Evolutionary conservation across 1,140 invertebrate genomes (phyloP).

Genomic region (Atta colombica): DNA sequence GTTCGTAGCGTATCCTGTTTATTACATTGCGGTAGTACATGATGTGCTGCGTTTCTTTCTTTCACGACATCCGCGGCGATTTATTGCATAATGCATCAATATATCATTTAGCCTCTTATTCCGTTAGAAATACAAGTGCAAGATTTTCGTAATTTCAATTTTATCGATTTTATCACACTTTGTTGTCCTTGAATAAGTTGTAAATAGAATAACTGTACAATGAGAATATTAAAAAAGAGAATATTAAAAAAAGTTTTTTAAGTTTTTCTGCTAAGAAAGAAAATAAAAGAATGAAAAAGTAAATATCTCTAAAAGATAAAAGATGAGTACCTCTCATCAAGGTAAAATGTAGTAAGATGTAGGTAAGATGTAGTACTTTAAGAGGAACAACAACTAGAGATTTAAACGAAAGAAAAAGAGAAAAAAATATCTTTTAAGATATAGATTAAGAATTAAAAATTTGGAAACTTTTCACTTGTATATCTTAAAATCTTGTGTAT

Average conservation of each 20-base stretch:
- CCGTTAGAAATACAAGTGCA: not conserved
- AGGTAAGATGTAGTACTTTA: not conserved
- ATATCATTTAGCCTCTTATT: not conserved
- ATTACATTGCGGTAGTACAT: constrained; percentile 43
- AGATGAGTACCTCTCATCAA: not conserved
- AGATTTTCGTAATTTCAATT: not conserved
- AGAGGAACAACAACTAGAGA: not conserved
- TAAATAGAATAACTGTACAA: not conserved
- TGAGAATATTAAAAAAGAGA: not conserved
- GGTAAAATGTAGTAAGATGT: not conserved
- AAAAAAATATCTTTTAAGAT: not conserved
- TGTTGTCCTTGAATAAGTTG: not conserved
- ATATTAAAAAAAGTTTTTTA: not conserved
- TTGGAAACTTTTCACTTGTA: not conserved
- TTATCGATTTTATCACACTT: not conserved
- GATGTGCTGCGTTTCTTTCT: not conserved
- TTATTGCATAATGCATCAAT: not conserved
- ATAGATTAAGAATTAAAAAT: not conserved
- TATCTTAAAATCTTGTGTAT: too few species aligned
- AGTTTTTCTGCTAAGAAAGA: not conserved
- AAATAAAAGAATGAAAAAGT: not conserved
- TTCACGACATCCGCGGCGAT: too few species aligned
- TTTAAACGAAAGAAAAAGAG: not conserved
- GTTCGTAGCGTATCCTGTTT: constrained; percentile 46
- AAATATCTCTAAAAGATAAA: too few species aligned